Evolutionary conservation across 2,797 vertebrate species (phyloP), one percentile per base, ranked within the genome.

Genomic region (Zenarchopterus dispar): DNA sequence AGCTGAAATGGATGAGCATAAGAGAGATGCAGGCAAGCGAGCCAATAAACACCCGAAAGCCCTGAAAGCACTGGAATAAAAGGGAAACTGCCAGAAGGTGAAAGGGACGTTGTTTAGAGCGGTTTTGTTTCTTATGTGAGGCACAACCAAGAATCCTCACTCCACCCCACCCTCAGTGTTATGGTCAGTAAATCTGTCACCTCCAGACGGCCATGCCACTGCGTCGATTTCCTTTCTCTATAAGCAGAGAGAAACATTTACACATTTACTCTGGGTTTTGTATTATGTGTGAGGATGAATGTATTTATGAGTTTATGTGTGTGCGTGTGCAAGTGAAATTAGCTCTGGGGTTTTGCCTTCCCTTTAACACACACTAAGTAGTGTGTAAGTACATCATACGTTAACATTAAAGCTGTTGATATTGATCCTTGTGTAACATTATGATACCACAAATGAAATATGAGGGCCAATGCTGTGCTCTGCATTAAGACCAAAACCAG

Each of bases 181-280:
- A 84, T 36, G 73, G 81, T 87, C 85, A 66, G 84, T 88, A 90
- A 91, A 90, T 85, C 85, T 76, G 80, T 89, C 90, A 89, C 70
- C 45, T 89, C 68, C 66, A 64, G 56, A 71, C 48, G 63, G 81
- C 65, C 26, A 45, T 61, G 80, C 75, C 66, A 51, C 77, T 78
- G 78, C 78, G 70, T 77, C 84, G 62, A 70, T 85, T 89, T 87
- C 80, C 79, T 84, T 60, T 56, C 76, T 84, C 56, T 8, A 70
- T 72, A 74, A 78, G 65, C 65, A 74, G 57, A 50, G 43, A 42
- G 47, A 83, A 79, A 74, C 73, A 61, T 68, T 54, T 73, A 84
- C 69, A 82, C 84, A 77, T 80, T 87, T 61, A 78, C 69, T 70
- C 66, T 22, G 78, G 68, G 65, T 73, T 77, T 80, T 84, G 85